Evolutionary conservation across 2,113 vertebrate genomes (phyloP), one percentile per base, ranked within the genome.

Genomic region (Lepus timidus): DNA sequence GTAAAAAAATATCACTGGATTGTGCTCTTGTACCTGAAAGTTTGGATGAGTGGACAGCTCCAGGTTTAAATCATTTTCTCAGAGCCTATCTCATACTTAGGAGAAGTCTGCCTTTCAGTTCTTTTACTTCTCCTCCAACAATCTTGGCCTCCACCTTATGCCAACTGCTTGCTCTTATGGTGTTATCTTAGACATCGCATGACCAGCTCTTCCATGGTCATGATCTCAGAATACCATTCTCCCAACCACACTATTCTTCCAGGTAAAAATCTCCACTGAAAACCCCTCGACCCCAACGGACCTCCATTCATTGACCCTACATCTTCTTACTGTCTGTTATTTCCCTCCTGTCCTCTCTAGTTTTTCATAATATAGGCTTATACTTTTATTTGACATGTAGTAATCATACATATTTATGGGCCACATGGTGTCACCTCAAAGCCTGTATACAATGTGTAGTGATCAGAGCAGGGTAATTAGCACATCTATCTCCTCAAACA

Each of bases 1-100:
- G 5, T 61, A 33, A 88, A 93, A 93, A 88, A 93, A 64, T 78
- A 58, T 14, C 17, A 75, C 44, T 52, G 27, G 55, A n/a, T 79
- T 92, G 83, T 55, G 29, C 20, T 80, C 17, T 52, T 29, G 64
- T 83, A 25, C 51, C 51, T 1, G 14, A 89, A 70, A 68, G 20
- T 75, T 33, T 89, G 74, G 27, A 62, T 75, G 20, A 83, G 55
- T 16, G 68, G 19, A 90, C 44, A 93, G 61, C 81, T 68, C 49
- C 62, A 85, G 39, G 9, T 84, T 78, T 62, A 49, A 44, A 44
- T 62, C 55, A 27, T 36, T 88, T 88, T 73, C 62, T 96, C 31
- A 31, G 55, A 91, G 62, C 11, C 51, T 83, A 4, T 61, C 55
- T 84, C 55, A 52, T 27, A n/a, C 23, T 36, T 64, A 12, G 23